These are phyloP conservation scores for Allygus modestus DNA, from an alignment of 2,888 invertebrate species.

Conservation along the genomic window DNA sequence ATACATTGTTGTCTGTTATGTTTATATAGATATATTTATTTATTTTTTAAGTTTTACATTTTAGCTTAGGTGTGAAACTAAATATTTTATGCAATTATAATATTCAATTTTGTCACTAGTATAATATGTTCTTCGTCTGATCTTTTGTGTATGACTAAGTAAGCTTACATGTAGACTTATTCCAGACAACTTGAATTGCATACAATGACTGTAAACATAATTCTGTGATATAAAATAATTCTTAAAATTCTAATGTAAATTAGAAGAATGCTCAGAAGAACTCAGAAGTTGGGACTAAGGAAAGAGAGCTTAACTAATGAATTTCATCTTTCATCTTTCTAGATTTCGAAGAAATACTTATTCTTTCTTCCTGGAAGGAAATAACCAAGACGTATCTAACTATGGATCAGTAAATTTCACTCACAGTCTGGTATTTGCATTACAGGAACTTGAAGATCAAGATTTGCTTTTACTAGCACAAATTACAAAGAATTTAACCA, in stretches of 20 bases:
- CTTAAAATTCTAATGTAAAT: too few species aligned
- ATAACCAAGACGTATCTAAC: too few species aligned
- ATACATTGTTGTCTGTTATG: conserved; percentile 2
- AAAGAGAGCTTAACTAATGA: background rate
- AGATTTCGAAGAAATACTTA: too few species aligned
- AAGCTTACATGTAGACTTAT: background rate
- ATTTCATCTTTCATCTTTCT: background rate
- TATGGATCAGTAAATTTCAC: too few species aligned
- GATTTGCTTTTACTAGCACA: too few species aligned
- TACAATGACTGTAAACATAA: background rate
- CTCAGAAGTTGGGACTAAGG: background rate
- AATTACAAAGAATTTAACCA: too few species aligned
- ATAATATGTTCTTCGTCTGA: background rate
- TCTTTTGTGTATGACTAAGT: background rate
- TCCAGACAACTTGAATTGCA: background rate
- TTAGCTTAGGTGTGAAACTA: conserved; percentile 31
- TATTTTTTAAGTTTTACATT: conserved; percentile 43
- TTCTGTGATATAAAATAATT: background rate
- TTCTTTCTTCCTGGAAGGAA: too few species aligned
- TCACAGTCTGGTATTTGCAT: too few species aligned
- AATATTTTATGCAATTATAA: conserved; percentile 17
- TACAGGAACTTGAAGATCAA: too few species aligned
- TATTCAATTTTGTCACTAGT: background rate
- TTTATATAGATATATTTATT: conserved; percentile 43
- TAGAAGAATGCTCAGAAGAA: too few species aligned